Base-by-base conservation (phyloP, 2,113 vertebrate genomes). In the Syrrhaptes paradoxus region DNA sequence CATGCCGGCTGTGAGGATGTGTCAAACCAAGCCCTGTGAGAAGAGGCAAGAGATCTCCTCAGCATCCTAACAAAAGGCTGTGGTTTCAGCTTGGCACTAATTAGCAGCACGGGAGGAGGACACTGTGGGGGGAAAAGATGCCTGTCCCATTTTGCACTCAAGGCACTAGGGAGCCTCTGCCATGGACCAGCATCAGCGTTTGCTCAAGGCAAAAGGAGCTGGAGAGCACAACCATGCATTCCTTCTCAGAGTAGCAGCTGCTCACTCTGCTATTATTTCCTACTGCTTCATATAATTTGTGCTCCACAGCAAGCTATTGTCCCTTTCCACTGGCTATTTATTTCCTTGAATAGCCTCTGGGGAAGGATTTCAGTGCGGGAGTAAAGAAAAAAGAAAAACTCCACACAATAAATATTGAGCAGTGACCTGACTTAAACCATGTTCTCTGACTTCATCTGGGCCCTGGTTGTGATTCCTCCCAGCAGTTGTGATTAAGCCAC, bases 321-420 rank as follows among this genome's bases (percentile, higher is more conserved):
- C 87, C 90, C 74, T 94, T 96, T 96, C 95, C 95, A 96, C 90
- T 94, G 83, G 95, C 85, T 96, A 94, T 96, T 96, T 97, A 96
- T 96, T 96, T 96, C 93, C 96, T 96, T 93, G 92, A 96, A 96
- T 93, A 97, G 95, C 93, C 96, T 96, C 96, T 90, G 83, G 95
- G 95, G 95, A 96, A 96, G 87, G 83, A 96, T 96, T 96, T 97
- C 88, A 84, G 88, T 85, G 79, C 31, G 0, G 54, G 85, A 94
- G 89, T 72, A 78, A 95, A 95, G 94, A 95, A 92, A 94, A 95
- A 93, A 93, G 72, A 91, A 93, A 86, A 93, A 89, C 76, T 80
- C 65, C 77, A 86, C 79, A 93, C 90, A 95, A 96, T 94, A 94
- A 96, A 94, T 95, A 90, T 89, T 10, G 10, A 94, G 83, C 11